These are phyloP conservation scores for Lasioglossum pauxillum DNA, from an alignment of 2,888 invertebrate species.

Conservation along the genomic window DNA sequence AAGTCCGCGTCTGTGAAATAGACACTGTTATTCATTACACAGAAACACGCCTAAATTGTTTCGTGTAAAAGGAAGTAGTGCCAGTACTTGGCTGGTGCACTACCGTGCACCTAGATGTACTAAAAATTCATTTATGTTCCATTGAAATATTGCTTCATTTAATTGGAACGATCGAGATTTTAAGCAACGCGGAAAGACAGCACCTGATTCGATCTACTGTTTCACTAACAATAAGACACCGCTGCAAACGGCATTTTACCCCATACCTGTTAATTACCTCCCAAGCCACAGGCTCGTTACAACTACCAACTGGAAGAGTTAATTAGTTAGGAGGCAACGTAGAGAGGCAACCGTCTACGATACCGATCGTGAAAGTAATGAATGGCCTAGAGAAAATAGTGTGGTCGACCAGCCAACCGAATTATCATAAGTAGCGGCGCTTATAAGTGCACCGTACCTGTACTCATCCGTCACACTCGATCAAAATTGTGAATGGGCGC, in stretches of 20 bases:
- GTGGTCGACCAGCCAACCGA: constrained; percentile 15
- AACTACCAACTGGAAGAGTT: not conserved
- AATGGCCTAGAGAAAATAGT: constrained; percentile 35
- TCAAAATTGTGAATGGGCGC: constrained; percentile 36
- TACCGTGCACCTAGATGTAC: too few relatives aligned
- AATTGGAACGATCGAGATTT: not conserved
- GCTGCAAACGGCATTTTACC: not conserved
- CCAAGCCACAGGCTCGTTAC: not conserved
- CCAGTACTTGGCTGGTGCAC: too few relatives aligned
- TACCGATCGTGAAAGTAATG: constrained; percentile 22
- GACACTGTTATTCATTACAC: too few relatives aligned
- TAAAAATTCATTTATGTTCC: not conserved
- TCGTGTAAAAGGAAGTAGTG: too few relatives aligned
- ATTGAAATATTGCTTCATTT: not conserved
- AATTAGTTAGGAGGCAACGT: not conserved
- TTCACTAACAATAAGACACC: not conserved
- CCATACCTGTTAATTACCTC: not conserved
- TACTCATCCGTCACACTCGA: constrained; percentile 63
- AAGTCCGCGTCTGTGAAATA: too few relatives aligned
- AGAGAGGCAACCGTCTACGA: not conserved
- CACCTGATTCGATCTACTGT: not conserved
- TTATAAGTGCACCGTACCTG: constrained; percentile 20
- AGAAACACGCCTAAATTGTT: too few relatives aligned
- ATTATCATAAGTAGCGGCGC: constrained; percentile 54
- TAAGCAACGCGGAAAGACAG: not conserved